Percentiles rank a stretch among this genome's conserved stretches.
These are phyloP conservation scores for Simalia tracyae DNA, from an alignment of 2,797 vertebrate species.

Conservation along the genomic window DNA sequence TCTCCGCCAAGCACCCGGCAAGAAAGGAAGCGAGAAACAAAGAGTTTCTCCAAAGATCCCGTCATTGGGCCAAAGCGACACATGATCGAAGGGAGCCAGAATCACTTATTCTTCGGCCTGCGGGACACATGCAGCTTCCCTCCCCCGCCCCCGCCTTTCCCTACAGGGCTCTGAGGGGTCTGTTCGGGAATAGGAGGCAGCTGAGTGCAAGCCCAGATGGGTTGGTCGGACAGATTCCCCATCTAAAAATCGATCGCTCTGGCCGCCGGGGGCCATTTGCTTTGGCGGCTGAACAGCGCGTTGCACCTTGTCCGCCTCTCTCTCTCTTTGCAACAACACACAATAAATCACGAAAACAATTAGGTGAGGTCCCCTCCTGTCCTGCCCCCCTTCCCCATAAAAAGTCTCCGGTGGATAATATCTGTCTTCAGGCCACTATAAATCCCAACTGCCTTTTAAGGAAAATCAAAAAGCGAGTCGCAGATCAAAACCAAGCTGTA, in stretches of 20 bases:
- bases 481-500: conserved; percentile 5
- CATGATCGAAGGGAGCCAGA: not conserved
- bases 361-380: conserved; percentile 59
- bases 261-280: conserved; percentile 54
- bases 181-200: not conserved
- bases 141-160: fast-evolving
- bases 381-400: conserved; percentile 65
- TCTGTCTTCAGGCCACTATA: conserved; percentile 64
- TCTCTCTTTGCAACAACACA: conserved; percentile 44
- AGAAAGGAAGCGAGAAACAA: not conserved
- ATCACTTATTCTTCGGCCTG: not conserved
- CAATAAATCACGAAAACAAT: conserved; percentile 79
- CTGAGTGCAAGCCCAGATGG: conserved; percentile 16
- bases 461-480: conserved; percentile 23
- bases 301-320: conserved; percentile 33
- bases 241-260: conserved; percentile 54
- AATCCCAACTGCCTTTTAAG: conserved; percentile 61
- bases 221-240: conserved; percentile 27
- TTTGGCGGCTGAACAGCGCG: conserved; percentile 46
- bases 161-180: not conserved
- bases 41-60: not conserved
- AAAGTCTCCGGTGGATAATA: conserved; percentile 75
- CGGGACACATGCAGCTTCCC: not conserved
- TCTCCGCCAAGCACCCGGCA: not conserved
- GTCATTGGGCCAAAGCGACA: not conserved